Evolutionary conservation across 2,113 vertebrate genomes (phyloP).

Genomic region (Brienomyrus longianalis): DNA sequence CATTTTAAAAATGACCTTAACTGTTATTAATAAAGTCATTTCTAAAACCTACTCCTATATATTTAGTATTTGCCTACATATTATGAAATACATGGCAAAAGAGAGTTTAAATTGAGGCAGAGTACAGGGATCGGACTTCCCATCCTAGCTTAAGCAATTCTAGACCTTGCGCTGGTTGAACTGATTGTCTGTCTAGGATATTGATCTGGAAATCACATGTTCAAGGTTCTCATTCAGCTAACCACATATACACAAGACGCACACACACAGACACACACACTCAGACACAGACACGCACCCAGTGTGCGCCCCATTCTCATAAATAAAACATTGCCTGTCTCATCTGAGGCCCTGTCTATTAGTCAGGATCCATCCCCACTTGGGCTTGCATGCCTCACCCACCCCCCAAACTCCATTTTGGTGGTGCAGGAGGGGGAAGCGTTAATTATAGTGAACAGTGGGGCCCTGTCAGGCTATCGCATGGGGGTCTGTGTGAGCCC

Average conservation of each 20-base stretch:
- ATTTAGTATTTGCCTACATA: not conserved
- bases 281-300: constrained; percentile 38
- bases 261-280: constrained; percentile 31
- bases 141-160: not conserved
- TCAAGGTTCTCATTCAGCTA: not conserved
- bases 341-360: constrained; percentile 51
- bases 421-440: constrained; percentile 55
- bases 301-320: constrained; percentile 40
- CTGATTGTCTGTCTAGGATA: constrained; percentile 16
- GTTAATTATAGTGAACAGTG: constrained; percentile 63
- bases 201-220: constrained; percentile 9
- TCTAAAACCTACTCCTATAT: not conserved
- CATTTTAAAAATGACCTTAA: not conserved
- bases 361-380: constrained; percentile 60
- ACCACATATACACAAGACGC: not conserved
- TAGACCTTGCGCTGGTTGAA: not conserved
- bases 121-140: not conserved
- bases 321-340: constrained; percentile 55
- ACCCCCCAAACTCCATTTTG: constrained; percentile 40
- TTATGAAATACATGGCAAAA: not conserved
- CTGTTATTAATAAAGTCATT: not conserved
- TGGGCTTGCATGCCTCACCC: constrained; percentile 30
- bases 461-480: constrained; percentile 59
- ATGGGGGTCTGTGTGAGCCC: constrained; percentile 44
- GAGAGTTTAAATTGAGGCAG: not conserved